phyloP scores from a whole-genome alignment of 2,888 invertebrate species.

The Hydropsyche betteni region DNA sequence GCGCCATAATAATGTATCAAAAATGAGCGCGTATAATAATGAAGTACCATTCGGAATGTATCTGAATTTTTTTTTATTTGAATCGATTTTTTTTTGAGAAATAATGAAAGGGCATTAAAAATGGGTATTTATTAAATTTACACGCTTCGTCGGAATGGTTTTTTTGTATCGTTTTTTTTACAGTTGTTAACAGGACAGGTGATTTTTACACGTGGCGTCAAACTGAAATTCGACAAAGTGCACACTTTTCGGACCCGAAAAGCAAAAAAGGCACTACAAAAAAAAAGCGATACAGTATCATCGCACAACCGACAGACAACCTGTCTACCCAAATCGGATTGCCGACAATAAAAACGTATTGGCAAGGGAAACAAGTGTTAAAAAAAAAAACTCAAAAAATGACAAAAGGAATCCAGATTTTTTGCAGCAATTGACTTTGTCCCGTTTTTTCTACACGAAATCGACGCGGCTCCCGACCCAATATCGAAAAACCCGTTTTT shows the following conservation, averaged over 20 bases:
- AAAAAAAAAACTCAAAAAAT: too few species aligned
- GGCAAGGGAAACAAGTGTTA: background rate
- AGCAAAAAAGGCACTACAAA: too few species aligned
- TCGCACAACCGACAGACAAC: slow-evolving; percentile 3
- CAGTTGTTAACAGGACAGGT: slow-evolving; percentile 21
- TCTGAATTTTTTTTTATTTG: too few species aligned
- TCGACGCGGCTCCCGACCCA: too few species aligned
- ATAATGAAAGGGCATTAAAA: too few species aligned
- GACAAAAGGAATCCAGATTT: slow-evolving; percentile 10
- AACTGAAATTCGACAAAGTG: slow-evolving; percentile 12
- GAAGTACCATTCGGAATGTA: too few species aligned
- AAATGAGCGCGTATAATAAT: too few species aligned
- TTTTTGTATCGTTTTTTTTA: too few species aligned
- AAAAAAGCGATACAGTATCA: slow-evolving; percentile 15
- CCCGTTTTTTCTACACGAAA: background rate
- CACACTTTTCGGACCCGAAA: background rate
- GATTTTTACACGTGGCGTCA: background rate
- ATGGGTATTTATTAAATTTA: too few species aligned
- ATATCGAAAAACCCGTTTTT: slow-evolving; percentile 6
- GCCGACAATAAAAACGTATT: slow-evolving; percentile 19
- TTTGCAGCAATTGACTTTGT: slow-evolving; percentile 24
- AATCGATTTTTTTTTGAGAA: too few species aligned
- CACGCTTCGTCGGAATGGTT: too few species aligned
- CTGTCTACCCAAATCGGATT: slow-evolving; percentile 31
- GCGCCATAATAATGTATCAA: too few species aligned